Evolutionary conservation across 2,113 vertebrate genomes (phyloP), one percentile per base, ranked within the genome.

Genomic region (Cryptomyrus ogoouensis): DNA sequence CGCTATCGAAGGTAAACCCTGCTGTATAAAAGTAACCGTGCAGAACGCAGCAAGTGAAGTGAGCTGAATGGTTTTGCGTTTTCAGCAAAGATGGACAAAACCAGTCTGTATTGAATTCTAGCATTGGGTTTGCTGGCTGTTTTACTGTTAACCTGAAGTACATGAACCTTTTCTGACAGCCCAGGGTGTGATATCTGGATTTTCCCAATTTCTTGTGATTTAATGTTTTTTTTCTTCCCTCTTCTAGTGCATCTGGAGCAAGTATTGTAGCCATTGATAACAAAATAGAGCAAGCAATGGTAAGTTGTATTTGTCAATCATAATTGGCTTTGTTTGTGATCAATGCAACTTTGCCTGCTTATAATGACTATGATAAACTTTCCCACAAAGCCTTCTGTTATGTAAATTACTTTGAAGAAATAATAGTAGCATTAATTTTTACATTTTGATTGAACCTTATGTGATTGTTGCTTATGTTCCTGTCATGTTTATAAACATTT

Each of bases 211-310:
- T 35, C 77, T 17, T 42, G 39, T 80, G 27, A 31, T 77, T 53
- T 53, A 47, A 49, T 47, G 35, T 27, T 42, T 89, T 19, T 42
- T 83, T 56, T 27, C 53, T 8, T 21, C 27, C 44, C 74, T 42
- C 27, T 94, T 62, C 52, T 47, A 97, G 97, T 96, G 96, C 97
- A 93, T 98, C 98, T 94, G 98, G 98, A 96, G 97, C 97, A 91
- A 98, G 98, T 91, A 97, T 97, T 93, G 98, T 98, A 95, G 98
- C 98, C 96, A 99, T 99, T 94, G 98, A 99, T 95, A 99, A 99
- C 96, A 99, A 98, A 96, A 98, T 99, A 94, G 98, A 99, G 95
- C 98, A 99, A 96, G 98, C 98, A 91, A 99, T 99, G 98, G 98
- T 99, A 94, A 98, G 98, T 89, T 31, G 4, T 91, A 44, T 83